phyloP scores from a whole-genome alignment of 2,888 invertebrate species.

The Temnothorax ravouxi region DNA sequence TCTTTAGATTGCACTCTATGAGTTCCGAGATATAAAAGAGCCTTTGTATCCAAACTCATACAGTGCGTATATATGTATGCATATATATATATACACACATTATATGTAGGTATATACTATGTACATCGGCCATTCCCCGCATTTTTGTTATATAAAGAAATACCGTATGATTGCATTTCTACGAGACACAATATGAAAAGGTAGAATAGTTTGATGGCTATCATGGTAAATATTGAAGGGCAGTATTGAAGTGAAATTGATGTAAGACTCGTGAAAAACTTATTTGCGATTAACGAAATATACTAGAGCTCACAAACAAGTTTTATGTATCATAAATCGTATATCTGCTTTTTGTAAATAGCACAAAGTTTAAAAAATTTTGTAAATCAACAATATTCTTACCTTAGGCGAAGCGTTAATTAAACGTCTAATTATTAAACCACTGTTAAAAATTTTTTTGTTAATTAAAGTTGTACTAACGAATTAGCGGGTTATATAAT shows the following conservation, averaged over 20 bases:
- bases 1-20: not conserved
- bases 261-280: constrained; percentile 17
- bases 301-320: not conserved
- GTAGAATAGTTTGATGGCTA: constrained; percentile 40
- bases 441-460: not conserved
- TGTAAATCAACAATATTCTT: not conserved
- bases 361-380: not conserved
- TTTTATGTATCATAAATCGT: not conserved
- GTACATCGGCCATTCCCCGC: not conserved
- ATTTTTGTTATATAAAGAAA: constrained; percentile 30
- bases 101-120: not conserved
- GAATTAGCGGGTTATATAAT: constrained; percentile 3
- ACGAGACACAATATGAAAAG: constrained; percentile 24
- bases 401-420: not conserved
- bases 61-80: not conserved
- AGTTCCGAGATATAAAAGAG: not conserved
- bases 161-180: constrained; percentile 37
- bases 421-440: constrained; percentile 19
- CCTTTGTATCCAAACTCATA: constrained; percentile 24
- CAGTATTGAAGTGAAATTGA: constrained; percentile 37
- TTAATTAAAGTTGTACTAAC: constrained; percentile 26
- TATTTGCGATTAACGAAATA: constrained; percentile 26
- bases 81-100: not conserved
- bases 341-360: not conserved
- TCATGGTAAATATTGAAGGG: constrained; percentile 33